Evolutionary conservation across 2,113 vertebrate genomes (phyloP).

Genomic region (Panthera leo): DNA sequence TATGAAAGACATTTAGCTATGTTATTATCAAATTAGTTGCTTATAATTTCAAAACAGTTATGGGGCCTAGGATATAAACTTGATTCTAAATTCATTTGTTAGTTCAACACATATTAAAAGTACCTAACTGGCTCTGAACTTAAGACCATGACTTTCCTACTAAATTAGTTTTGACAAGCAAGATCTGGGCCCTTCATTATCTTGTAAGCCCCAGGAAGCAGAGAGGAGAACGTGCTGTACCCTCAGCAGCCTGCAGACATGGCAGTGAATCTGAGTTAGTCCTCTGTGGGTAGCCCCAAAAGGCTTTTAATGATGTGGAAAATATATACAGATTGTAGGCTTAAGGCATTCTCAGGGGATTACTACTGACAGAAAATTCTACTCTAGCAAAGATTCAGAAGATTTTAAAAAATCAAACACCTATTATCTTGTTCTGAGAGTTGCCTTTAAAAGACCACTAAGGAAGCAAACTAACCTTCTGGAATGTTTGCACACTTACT

Average conservation of each 20-base stretch:
- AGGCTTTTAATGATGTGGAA: neutral
- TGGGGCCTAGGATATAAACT: neutral
- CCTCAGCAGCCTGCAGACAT: neutral
- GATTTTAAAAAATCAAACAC: constrained; percentile 45
- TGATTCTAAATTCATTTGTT: neutral
- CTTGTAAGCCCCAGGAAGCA: neutral
- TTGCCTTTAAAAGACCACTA: constrained; percentile 16
- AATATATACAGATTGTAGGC: neutral
- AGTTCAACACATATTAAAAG: constrained; percentile 28
- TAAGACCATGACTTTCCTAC: neutral
- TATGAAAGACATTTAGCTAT: neutral
- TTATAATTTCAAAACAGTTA: constrained; percentile 6
- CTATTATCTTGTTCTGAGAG: neutral
- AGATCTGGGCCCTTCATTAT: neutral
- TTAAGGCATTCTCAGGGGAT: neutral
- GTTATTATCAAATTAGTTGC: constrained; percentile 12
- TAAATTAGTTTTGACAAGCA: neutral
- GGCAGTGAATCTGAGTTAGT: neutral
- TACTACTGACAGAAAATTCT: constrained; percentile 46
- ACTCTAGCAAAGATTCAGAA: constrained; percentile 1
- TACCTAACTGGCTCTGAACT: neutral
- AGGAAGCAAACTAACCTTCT: neutral
- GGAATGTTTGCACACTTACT: neutral
- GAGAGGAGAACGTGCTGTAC: neutral
- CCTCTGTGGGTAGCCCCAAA: neutral